A percentile compares a stretch with the other conserved stretches of the same genome.
Conservation (phyloP, 2,888 invertebrate species). For the Mesoligia furuncula region DNA sequence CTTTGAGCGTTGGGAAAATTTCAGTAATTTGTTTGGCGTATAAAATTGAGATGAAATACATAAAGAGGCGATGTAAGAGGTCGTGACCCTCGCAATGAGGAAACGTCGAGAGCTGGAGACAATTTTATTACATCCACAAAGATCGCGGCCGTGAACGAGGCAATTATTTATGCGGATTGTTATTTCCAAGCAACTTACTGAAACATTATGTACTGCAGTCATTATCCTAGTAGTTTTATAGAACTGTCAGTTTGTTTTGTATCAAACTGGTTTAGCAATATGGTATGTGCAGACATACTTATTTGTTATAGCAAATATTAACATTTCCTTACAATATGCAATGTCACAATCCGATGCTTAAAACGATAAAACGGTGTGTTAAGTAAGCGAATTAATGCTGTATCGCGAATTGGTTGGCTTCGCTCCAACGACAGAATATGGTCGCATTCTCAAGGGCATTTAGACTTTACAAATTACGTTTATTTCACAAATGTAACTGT, state of each 20-base stretch:
- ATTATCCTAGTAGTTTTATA: constrained; percentile 46
- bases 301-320: constrained; percentile 41
- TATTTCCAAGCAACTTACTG: constrained; percentile 45
- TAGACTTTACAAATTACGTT: constrained; percentile 74
- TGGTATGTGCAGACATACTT: constrained; percentile 25
- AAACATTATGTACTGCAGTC: constrained; percentile 33
- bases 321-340: constrained; percentile 51
- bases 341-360: constrained; percentile 63
- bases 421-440: constrained; percentile 78
- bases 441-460: constrained; percentile 82
- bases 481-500: constrained; percentile 52
- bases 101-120: constrained; percentile 60
- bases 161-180: constrained; percentile 59
- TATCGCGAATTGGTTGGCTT: constrained; percentile 81
- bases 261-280: constrained; percentile 18
- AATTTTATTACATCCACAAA: constrained; percentile 64
- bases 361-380: constrained; percentile 70
- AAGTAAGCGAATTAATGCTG: constrained; percentile 78
- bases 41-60: constrained; percentile 64
- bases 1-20: constrained; percentile 58
- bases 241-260: constrained; percentile 33
- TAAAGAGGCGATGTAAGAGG: constrained; percentile 61
- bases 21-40: constrained; percentile 56
- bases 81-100: constrained; percentile 65
- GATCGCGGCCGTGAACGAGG: constrained; percentile 60